Evolutionary conservation across 2,888 invertebrate genomes (phyloP), one percentile per base, ranked within the genome.

Genomic region (Lordiphosa andalusiaca): DNA sequence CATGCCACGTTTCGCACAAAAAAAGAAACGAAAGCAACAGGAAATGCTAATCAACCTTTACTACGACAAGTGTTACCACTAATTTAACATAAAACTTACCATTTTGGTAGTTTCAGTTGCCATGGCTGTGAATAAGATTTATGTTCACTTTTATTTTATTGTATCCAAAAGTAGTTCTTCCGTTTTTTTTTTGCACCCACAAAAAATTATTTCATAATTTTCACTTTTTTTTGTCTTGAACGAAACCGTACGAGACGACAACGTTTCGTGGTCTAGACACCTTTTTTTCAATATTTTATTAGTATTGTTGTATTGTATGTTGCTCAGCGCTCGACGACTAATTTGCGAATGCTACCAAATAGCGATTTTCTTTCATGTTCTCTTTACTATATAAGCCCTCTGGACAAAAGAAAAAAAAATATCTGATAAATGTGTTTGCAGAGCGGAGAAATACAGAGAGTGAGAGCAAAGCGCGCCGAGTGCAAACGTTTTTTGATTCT

Each of bases 101-200:
- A 76, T 76, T 84, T 84, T 81, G 35, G 62, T 83, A 2, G 82
- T 73, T 53, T 80, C 84, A 48, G 76, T 83, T 40, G 81, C 84
- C 76, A 81, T 75, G 59, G 44, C 42, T 60, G 41, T 51, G 19
- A 37, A 38, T 21, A 9, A 30, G 30, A 37, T 12, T 21, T 36
- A 6, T 36, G 12, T 42, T 41, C 41, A 33, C 33, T 21, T 50
- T 59, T 6, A 23, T 46, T 19, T 46, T 4, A 48, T 46, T 40
- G 10, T 23, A 19, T 19, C 19, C 19, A 19, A 19, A 19, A 12
- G 60, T 37, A 30, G 12, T 21, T 16, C 48, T 33, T 13, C 37
- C 23, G 5, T 30, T 30, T n/a, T 13, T 30, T 30, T n/a, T 13
- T 9, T 38, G 16, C 51, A 49, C 51, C 42, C 57, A 39, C 55